Evolutionary conservation across 2,888 invertebrate species (phyloP).

Genomic region (Neocrepidodera transversa): DNA sequence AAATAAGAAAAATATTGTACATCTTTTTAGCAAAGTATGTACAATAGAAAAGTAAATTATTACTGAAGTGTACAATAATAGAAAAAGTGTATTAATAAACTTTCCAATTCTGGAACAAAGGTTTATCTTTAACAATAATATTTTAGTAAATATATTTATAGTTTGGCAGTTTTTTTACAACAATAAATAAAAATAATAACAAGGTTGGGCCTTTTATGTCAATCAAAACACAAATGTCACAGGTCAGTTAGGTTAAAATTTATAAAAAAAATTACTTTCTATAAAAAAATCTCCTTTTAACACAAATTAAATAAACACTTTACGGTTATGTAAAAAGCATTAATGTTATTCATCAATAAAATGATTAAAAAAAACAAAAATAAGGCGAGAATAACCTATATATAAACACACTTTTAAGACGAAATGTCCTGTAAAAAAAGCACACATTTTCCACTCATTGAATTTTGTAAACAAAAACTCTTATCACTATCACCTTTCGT

Average conservation of each 20-base stretch:
- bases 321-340: constrained; percentile 18
- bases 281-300: constrained; percentile 2
- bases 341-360: constrained; percentile 32
- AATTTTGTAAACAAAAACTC: constrained; percentile 36
- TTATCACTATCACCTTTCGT: constrained; percentile 48
- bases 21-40: too few relatives aligned
- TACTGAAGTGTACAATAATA: too few relatives aligned
- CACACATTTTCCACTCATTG: constrained; percentile 10
- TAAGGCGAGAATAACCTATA: constrained; percentile 57
- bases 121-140: too few relatives aligned
- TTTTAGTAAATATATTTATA: background rate
- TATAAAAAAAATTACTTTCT: constrained; percentile 1
- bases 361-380: constrained; percentile 41
- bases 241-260: constrained; percentile 26
- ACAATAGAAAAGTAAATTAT: too few relatives aligned
- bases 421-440: constrained; percentile 16
- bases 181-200: constrained; percentile 14
- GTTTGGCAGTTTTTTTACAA: background rate
- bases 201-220: constrained; percentile 27
- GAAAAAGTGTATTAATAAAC: too few relatives aligned
- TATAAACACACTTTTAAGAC: constrained; percentile 49
- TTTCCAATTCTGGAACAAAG: too few relatives aligned
- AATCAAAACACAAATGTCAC: constrained; percentile 34
- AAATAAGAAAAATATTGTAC: background rate
- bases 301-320: background rate